These are phyloP conservation scores for Temnothorax nylanderi DNA, from an alignment of 1,140 invertebrate genomes.

Conservation along the genomic window DNA sequence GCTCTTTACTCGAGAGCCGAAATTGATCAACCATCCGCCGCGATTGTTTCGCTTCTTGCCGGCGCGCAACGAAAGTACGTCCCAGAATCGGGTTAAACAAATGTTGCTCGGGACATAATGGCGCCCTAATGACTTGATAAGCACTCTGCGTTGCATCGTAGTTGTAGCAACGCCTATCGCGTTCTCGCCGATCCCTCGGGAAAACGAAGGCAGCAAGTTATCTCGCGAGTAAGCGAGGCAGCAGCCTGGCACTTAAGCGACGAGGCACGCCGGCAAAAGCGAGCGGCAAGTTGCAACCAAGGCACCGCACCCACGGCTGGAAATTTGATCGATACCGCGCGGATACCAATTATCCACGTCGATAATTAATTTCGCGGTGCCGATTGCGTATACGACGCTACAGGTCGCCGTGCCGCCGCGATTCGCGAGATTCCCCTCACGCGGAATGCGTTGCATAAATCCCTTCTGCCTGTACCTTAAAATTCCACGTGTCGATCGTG, in stretches of 20 bases:
- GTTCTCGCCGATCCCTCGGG: constrained; percentile 33
- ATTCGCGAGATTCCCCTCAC: constrained; percentile 16
- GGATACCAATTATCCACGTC: constrained; percentile 54
- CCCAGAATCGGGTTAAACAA: constrained; percentile 66
- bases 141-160: constrained; percentile 43
- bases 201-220: constrained; percentile 42
- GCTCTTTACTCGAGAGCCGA: constrained; percentile 13
- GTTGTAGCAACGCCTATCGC: constrained; percentile 50
- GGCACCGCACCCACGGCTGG: constrained; percentile 29
- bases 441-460: constrained; percentile 17
- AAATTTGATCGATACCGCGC: constrained; percentile 57
- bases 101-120: constrained; percentile 61
- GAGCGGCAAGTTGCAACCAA: neutral
- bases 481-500: too few relatives aligned
- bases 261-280: neutral
- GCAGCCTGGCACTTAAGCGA: constrained; percentile 20
- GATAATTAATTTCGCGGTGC: constrained; percentile 60
- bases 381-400: constrained; percentile 28
- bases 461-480: too few relatives aligned
- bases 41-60: constrained; percentile 26
- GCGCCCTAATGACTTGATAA: constrained; percentile 72
- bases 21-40: constrained; percentile 12
- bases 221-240: constrained; percentile 34
- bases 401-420: neutral
- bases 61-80: constrained; percentile 34